Conservation (phyloP, 2,888 invertebrate species). For the Protonemura montana region DNA sequence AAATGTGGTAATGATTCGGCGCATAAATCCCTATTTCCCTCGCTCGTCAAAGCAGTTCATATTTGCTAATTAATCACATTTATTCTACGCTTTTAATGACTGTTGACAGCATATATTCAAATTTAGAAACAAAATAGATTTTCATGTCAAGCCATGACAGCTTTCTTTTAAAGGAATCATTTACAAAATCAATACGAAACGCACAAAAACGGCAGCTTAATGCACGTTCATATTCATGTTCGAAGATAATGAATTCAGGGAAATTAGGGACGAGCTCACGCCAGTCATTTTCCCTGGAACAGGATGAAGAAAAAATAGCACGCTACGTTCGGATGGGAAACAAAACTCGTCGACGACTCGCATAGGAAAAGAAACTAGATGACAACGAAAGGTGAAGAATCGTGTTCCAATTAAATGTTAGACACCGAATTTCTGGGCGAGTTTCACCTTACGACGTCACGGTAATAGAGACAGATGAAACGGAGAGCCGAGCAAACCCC, state of each 20-base stretch:
- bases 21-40: neutral
- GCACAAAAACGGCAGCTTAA: neutral
- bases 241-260: constrained; percentile 3
- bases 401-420: neutral
- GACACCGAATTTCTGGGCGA: neutral
- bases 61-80: neutral
- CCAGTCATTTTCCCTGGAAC: neutral
- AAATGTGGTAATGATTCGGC: neutral
- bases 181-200: neutral
- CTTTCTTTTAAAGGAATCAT: neutral
- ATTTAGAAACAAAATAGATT: constrained; percentile 7
- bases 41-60: neutral
- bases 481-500: neutral
- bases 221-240: neutral
- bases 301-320: neutral
- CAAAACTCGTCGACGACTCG: too few species aligned
- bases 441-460: neutral
- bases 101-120: neutral
- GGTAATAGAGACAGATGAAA: neutral
- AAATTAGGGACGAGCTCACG: neutral
- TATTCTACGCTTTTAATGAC: neutral
- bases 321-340: neutral
- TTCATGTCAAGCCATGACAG: neutral
- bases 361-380: neutral
- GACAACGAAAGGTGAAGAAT: neutral